A percentile compares a stretch with the other conserved stretches of the same genome.
Conservation (phyloP, 2,888 invertebrate genomes). For the Arge pagana region DNA sequence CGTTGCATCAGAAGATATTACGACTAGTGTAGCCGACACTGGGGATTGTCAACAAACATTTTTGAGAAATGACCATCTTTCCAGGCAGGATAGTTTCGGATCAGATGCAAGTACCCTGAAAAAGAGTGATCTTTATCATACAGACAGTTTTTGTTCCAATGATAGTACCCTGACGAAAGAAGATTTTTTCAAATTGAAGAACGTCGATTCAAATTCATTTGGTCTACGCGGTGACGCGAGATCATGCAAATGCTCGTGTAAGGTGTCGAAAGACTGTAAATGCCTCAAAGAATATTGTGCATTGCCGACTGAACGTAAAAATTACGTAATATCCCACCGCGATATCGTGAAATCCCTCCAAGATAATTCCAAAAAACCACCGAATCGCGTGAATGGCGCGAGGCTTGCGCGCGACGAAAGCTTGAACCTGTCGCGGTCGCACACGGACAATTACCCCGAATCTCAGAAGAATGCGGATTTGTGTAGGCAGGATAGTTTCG, state of each 20-base stretch:
- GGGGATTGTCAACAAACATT: conserved; percentile 15
- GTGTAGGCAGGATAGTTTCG: conserved; percentile 52
- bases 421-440: not conserved
- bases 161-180: conserved; percentile 39
- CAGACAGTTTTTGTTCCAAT: conserved; percentile 43
- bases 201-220: conserved; percentile 1
- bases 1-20: not conserved
- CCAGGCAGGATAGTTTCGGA: conserved; percentile 34
- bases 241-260: conserved; percentile 9
- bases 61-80: conserved; percentile 17
- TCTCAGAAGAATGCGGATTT: conserved; percentile 43
- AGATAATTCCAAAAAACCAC: not conserved
- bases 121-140: conserved; percentile 33
- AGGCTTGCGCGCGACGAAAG: not conserved
- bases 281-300: not conserved
- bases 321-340: not conserved
- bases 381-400: not conserved
- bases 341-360: conserved; percentile 6
- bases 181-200: conserved; percentile 25
- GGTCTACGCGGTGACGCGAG: not conserved
- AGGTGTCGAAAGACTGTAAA: conserved; percentile 4
- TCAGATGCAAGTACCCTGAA: conserved; percentile 36
- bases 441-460: conserved; percentile 32
- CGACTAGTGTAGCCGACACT: not conserved
- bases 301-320: conserved; percentile 1